phyloP scores from a whole-genome alignment of 2,888 invertebrate species.

The Steinernema hermaphroditum region DNA sequence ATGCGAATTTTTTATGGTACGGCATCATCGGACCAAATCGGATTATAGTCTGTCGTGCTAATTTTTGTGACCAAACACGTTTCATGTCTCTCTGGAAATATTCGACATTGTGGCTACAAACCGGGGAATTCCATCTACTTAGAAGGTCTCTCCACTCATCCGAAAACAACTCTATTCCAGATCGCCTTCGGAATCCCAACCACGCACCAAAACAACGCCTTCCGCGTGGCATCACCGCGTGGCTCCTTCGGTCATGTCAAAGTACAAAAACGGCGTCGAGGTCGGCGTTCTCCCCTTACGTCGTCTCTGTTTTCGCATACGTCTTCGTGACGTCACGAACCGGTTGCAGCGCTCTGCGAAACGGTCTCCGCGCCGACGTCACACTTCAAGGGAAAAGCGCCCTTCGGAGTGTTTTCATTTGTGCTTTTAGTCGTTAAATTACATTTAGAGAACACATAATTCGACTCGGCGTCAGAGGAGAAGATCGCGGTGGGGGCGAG shows the following conservation, averaged over 20 bases:
- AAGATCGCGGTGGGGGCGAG: slow-evolving; percentile 22
- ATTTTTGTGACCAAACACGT: too few species aligned
- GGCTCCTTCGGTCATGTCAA: background rate
- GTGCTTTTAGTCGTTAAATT: slow-evolving; percentile 27
- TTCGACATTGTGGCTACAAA: too few species aligned
- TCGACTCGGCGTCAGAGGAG: slow-evolving; percentile 23
- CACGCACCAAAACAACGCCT: too few species aligned
- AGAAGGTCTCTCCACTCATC: too few species aligned
- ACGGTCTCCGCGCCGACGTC: background rate
- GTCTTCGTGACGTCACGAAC: slow-evolving; percentile 12
- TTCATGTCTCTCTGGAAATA: too few species aligned
- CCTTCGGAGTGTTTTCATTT: background rate
- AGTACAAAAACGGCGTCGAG: slow-evolving; percentile 3
- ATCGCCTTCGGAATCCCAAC: too few species aligned
- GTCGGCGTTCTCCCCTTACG: background rate
- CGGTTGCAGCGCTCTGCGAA: background rate
- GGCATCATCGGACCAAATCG: too few species aligned
- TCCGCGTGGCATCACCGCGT: background rate
- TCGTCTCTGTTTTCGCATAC: slow-evolving; percentile 8
- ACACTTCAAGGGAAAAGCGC: background rate
- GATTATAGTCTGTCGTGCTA: too few species aligned
- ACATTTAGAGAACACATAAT: slow-evolving; percentile 29
- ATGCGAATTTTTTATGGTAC: too few species aligned
- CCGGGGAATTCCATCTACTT: too few species aligned
- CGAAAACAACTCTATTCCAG: too few species aligned